Evolutionary conservation across 1,140 invertebrate genomes (phyloP), one percentile per base, ranked within the genome.

Genomic region (Anthonomus grandis): DNA sequence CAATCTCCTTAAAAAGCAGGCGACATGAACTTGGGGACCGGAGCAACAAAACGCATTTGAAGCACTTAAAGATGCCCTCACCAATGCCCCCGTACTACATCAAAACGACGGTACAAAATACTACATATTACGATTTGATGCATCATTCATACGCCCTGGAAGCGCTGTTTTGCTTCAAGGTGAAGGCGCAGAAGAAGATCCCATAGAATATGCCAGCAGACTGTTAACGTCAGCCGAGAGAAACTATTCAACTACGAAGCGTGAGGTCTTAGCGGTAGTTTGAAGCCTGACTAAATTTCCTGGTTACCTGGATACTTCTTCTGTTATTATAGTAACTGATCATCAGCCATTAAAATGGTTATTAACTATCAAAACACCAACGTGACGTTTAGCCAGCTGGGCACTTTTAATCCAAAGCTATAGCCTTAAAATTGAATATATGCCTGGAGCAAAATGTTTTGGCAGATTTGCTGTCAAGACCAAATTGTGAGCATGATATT

Each of bases 181-280:
- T 65, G 65, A 48, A n/a, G 44, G 12, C 6, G 15, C 9, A 21
- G 19, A 71, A 54, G 73, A 58, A 54, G 63, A 62, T 9, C 73
- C 74, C 0, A 27, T 78, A 12, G 68, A 64, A 9, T 77, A 75
- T 63, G 69, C 69, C 10, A 72, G 47, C 19, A 34, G 71, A 19
- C 42, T 64, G 9, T 39, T 78, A 12, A 62, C 41, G n/a, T 21
- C 39, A 10, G 56, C 64, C 8, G 76, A 80, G 64, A 55, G 31
- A 23, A 74, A 75, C 34, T 78, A 74, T 34, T 47, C 36, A 1
- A 69, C 64, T 6, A 72, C 67, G 0, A 73, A 79, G 37, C 17
- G 66, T 44, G 75, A 78, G 66, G 63, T 66, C 52, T 59, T 79
- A 6, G 74, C 73, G 1, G 59, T 78, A 5, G 55, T 77, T 15